phyloP scores from a whole-genome alignment of 2,888 invertebrate genomes.

The Tholera decimalis region DNA sequence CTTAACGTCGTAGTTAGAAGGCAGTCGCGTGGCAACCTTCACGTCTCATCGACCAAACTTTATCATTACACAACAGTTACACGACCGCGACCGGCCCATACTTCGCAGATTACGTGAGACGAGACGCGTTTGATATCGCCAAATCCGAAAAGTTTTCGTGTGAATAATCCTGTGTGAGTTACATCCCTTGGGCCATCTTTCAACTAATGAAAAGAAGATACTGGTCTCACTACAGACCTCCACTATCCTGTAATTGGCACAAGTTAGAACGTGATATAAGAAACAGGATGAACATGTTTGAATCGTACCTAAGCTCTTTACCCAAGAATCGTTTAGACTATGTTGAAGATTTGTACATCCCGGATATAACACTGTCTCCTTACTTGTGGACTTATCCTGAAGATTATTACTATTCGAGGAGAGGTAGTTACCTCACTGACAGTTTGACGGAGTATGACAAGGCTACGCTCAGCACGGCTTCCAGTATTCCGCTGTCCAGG shows the following conservation, averaged over 20 bases:
- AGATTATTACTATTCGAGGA: conserved; percentile 67
- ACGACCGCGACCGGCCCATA: conserved; percentile 6
- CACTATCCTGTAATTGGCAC: conserved; percentile 24
- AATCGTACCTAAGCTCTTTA: conserved; percentile 76
- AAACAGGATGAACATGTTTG: conserved; percentile 80
- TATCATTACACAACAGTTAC: conserved; percentile 38
- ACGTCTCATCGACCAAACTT: conserved; percentile 71
- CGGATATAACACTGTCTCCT: conserved; percentile 78
- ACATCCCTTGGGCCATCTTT: not conserved
- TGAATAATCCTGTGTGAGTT: conserved; percentile 11
- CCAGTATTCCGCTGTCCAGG: conserved; percentile 81
- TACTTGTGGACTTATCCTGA: conserved; percentile 78
- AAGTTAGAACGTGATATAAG: conserved; percentile 31
- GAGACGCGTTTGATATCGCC: conserved; percentile 16
- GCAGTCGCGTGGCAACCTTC: conserved; percentile 59
- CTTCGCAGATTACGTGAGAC: conserved; percentile 28
- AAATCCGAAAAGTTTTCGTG: not conserved
- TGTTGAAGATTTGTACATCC: conserved; percentile 82
- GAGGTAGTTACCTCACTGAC: conserved; percentile 73
- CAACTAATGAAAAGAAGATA: conserved; percentile 20
- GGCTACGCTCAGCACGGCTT: conserved; percentile 75
- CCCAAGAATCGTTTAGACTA: conserved; percentile 80
- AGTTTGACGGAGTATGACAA: conserved; percentile 70
- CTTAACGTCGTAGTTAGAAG: not conserved
- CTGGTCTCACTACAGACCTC: conserved; percentile 4